Percentiles rank a stretch among this genome's conserved stretches.
phyloP scores from a whole-genome alignment of 1,140 invertebrate species.

The Manduca sexta region DNA sequence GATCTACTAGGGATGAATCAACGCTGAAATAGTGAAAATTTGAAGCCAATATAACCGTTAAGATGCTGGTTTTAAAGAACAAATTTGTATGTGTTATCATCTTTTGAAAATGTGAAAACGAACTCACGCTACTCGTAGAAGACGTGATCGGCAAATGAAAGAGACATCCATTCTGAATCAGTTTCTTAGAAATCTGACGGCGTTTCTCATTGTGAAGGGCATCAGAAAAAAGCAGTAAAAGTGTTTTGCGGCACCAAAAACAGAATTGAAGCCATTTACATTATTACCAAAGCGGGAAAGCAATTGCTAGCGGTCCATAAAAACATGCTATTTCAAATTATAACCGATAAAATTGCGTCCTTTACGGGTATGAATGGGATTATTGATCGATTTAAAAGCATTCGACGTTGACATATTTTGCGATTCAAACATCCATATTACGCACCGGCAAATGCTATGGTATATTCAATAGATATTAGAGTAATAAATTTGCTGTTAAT shows the following conservation, averaged over 20 bases:
- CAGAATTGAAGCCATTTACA: too few species aligned
- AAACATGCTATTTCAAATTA: too few species aligned
- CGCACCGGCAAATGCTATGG: too few species aligned
- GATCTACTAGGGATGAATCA: not conserved
- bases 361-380: too few species aligned
- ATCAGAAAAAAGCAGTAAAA: constrained; percentile 10
- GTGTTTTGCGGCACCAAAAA: constrained; percentile 4
- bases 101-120: constrained; percentile 13
- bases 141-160: constrained; percentile 22
- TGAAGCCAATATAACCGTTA: not conserved
- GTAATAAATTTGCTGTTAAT: too few species aligned
- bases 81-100: not conserved
- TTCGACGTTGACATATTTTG: too few species aligned
- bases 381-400: too few species aligned
- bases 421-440: too few species aligned
- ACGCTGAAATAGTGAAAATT: not conserved
- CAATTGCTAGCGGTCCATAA: too few species aligned
- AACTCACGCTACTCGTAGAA: constrained; percentile 6
- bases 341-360: too few species aligned
- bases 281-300: too few species aligned
- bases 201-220: constrained; percentile 7
- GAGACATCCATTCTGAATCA: constrained; percentile 17
- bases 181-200: constrained; percentile 12
- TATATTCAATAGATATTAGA: too few species aligned
- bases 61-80: not conserved